Evolutionary conservation across 2,888 invertebrate species (phyloP), one percentile per base, ranked within the genome.

Genomic region (Caenorhabditis wallacei): DNA sequence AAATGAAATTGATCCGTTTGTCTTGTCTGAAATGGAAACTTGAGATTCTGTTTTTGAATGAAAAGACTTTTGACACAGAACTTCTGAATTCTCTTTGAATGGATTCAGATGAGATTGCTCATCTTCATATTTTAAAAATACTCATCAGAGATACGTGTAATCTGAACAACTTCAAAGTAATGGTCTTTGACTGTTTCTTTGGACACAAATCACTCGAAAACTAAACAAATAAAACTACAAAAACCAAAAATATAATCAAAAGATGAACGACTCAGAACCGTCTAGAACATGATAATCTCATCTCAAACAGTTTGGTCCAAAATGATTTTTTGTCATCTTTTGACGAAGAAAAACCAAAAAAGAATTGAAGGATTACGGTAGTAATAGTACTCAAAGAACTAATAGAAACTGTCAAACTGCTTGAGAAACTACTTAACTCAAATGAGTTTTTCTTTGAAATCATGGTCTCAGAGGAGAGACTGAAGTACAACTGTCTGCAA

Each of bases 371-470:
- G 24, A 56, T 74, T 74, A 54, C 53, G 18, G 61, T 61, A 72
- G 63, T 72, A n/a, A n/a, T n/a, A n/a, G 54, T 64, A 64, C 30
- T 64, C 51, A 35, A n/a, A 64, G 64, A 40, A 64, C 56, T 59
- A 48, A 66, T 35, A 69, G 20, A 61, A 69, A 66, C 68, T 46
- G 61, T 51, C 24, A 53, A 57, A 46, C 37, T 8, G 35, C 22
- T 69, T 40, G 54, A 78, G 78, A 48, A 69, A 63, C 69, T 69
- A 78, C 78, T 78, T 76, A 76, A 43, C 76, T 37, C 68, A 53
- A 76, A 63, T 53, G 53, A 59, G 2, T 56, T 70, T n/a, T 69
- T 69, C 63, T 69, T 56, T 59, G 76, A 66, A 75, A 64, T 24
- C 61, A 59, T 71, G 66, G 48, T 24, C 53, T n/a, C n/a, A n/a